Conservation (phyloP, 2,797 vertebrate genomes). For the Lophotriccus pileatus region DNA sequence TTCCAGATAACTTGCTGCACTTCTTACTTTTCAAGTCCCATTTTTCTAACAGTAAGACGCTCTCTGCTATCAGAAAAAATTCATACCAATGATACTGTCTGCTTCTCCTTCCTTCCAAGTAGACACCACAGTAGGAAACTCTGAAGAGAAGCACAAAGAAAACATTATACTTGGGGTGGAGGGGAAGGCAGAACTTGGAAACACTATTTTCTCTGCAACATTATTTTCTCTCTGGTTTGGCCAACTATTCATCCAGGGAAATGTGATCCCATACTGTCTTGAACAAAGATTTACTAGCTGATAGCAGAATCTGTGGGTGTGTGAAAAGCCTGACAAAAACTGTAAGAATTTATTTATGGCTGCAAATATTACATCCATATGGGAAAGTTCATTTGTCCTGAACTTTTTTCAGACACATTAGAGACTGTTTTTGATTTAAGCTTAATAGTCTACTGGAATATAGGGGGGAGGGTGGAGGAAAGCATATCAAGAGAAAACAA, state of each 20-base stretch:
- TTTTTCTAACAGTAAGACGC: not conserved
- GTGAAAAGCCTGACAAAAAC: constrained; percentile 44
- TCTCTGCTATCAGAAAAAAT: not conserved
- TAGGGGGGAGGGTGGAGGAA: not conserved
- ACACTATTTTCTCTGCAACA: not conserved
- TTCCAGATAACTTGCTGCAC: not conserved
- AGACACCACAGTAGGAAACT: not conserved
- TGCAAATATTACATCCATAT: constrained; percentile 69
- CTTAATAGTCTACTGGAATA: constrained; percentile 58
- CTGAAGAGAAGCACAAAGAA: not conserved
- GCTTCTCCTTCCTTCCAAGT: not conserved
- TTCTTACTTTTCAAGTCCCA: not conserved
- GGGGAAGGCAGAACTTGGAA: not conserved
- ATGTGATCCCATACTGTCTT: constrained; percentile 14
- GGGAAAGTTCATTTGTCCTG: constrained; percentile 62
- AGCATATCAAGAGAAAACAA: constrained; percentile 37
- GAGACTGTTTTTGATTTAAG: constrained; percentile 62
- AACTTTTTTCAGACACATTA: constrained; percentile 49
- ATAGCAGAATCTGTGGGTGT: constrained; percentile 47
- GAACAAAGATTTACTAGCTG: constrained; percentile 43
- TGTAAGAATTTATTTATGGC: constrained; percentile 59
- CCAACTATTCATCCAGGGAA: not conserved
- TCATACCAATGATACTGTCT: not conserved
- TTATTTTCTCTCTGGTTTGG: constrained; percentile 4
- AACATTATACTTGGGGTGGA: not conserved